Evolutionary conservation across 2,888 invertebrate genomes (phyloP).

Genomic region (Tholera decimalis): DNA sequence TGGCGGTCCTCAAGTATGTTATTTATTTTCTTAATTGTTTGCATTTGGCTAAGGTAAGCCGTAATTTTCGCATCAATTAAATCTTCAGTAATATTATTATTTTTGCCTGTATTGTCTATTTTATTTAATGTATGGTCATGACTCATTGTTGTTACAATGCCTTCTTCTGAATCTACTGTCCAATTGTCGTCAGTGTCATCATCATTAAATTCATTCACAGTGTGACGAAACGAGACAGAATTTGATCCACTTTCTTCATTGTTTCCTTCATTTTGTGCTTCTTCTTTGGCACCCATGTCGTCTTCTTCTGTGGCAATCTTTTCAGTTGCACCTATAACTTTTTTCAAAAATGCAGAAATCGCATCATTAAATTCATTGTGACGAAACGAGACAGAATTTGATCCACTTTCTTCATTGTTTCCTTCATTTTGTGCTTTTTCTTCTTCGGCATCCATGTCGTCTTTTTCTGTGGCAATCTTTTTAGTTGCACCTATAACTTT

Average conservation of each 20-base stretch:
- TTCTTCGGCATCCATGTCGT: neutral
- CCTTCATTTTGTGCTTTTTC: neutral
- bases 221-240: slow-evolving; percentile 9
- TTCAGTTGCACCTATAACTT: no score
- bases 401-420: neutral
- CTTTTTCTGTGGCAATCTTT: neutral
- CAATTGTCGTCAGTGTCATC: slow-evolving; percentile 10
- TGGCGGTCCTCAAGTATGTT: slow-evolving; percentile 31
- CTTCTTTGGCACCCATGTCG: neutral
- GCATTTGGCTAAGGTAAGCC: neutral
- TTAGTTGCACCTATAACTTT: neutral
- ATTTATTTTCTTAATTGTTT: neutral
- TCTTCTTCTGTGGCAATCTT: no score
- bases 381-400: neutral
- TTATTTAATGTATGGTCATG: slow-evolving; percentile 6
- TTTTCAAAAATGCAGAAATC: no score
- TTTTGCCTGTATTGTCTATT: slow-evolving; percentile 6
- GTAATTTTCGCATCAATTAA: neutral
- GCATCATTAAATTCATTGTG: neutral
- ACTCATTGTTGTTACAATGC: neutral
- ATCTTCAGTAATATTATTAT: neutral
- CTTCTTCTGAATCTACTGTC: slow-evolving; percentile 23
- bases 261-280: neutral
- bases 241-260: slow-evolving; percentile 24
- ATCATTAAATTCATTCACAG: neutral